Conservation (phyloP, 2,797 vertebrate genomes). For the Accipiter badius region DNA sequence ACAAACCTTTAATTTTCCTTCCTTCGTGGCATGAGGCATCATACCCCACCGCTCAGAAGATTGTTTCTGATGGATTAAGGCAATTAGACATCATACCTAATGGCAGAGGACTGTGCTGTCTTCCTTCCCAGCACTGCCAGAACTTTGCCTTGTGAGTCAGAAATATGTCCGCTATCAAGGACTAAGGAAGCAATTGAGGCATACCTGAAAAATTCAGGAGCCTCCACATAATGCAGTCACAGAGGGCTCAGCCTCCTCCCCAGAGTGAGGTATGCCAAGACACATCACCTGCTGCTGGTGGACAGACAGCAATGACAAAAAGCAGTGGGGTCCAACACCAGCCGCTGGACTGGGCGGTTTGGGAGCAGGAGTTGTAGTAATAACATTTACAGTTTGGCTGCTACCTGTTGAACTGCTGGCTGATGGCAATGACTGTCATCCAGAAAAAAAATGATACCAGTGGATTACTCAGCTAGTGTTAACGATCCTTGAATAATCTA, state of each 20-base stretch:
- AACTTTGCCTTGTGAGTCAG: background rate
- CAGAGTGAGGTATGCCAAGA: background rate
- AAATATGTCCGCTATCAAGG: background rate
- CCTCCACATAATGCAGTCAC: background rate
- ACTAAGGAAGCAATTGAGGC: background rate
- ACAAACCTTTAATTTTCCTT: background rate
- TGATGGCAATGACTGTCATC: background rate
- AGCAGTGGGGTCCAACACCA: background rate
- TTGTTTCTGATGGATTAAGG: background rate
- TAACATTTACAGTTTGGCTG: background rate
- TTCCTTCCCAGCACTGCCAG: background rate
- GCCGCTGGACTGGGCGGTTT: accelerated
- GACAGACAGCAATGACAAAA: background rate
- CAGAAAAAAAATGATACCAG: background rate
- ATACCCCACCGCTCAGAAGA: background rate
- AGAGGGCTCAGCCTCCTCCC: background rate
- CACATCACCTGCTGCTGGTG: background rate
- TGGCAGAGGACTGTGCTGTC: background rate
- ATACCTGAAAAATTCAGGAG: background rate
- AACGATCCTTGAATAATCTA: background rate
- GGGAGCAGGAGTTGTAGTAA: background rate
- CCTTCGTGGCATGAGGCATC: background rate
- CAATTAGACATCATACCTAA: background rate
- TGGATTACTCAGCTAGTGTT: background rate
- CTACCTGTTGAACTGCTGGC: background rate